A percentile compares a stretch with the other conserved stretches of the same genome.
Conservation (phyloP, 2,888 invertebrate genomes). For the Mythimna albipuncta region DNA sequence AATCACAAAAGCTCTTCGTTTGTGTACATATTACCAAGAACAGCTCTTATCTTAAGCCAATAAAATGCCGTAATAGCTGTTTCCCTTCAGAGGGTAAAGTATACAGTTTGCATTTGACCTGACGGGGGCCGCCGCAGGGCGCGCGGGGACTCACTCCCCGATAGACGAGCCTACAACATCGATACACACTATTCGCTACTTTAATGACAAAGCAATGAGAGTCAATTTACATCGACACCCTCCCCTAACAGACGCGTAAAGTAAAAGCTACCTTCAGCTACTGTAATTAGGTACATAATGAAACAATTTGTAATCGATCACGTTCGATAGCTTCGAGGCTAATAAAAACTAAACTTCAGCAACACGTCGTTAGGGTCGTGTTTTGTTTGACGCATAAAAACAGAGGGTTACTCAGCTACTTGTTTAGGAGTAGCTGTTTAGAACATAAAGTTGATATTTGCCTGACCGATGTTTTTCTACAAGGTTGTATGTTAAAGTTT, state of each 20-base stretch:
- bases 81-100: slow-evolving; percentile 71
- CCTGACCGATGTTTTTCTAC: slow-evolving; percentile 65
- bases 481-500: slow-evolving; percentile 67
- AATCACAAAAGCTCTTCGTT: slow-evolving; percentile 64
- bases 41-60: slow-evolving; percentile 75
- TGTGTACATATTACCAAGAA: slow-evolving; percentile 65
- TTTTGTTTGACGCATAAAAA: slow-evolving; percentile 55
- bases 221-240: slow-evolving; percentile 70
- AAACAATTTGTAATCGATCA: slow-evolving; percentile 82
- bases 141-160: slow-evolving; percentile 60
- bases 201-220: slow-evolving; percentile 69
- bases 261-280: slow-evolving; percentile 79
- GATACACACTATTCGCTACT: slow-evolving; percentile 65
- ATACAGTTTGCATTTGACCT: slow-evolving; percentile 80
- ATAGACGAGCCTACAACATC: slow-evolving; percentile 42
- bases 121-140: slow-evolving; percentile 66
- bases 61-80: slow-evolving; percentile 76
- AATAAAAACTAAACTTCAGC: slow-evolving; percentile 70
- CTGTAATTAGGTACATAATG: slow-evolving; percentile 81
- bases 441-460: slow-evolving; percentile 74
- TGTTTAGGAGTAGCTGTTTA: slow-evolving; percentile 63
- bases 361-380: slow-evolving; percentile 60
- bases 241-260: slow-evolving; percentile 51
- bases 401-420: slow-evolving; percentile 59
- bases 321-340: slow-evolving; percentile 60